A percentile compares a stretch with the other conserved stretches of the same genome.
Conservation (phyloP, 1,140 invertebrate genomes). For the Lycorma delicatula region DNA sequence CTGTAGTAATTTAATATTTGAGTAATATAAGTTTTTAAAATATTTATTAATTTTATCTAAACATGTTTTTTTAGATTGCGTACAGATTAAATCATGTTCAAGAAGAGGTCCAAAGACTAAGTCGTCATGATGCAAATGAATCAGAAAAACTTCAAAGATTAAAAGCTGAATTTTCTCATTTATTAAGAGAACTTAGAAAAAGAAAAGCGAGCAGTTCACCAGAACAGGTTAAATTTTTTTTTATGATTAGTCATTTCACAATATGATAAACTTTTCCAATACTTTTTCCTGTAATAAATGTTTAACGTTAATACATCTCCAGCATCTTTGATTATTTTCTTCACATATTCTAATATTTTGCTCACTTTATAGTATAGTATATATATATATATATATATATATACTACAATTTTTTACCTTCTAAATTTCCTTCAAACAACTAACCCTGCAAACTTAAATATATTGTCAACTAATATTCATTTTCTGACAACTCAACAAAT, state of each 20-base stretch:
- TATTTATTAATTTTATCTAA: background rate
- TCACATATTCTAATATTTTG: no score
- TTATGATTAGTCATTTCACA: background rate
- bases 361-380: background rate
- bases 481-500: no score
- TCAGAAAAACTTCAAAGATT: constrained; percentile 39
- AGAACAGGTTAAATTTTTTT: background rate
- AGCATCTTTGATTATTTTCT: no score
- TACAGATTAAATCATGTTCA: constrained; percentile 42
- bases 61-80: constrained; percentile 31
- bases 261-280: background rate
- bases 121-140: constrained; percentile 23
- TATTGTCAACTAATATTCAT: no score
- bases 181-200: constrained; percentile 41
- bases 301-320: no score
- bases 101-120: constrained; percentile 42
- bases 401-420: background rate
- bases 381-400: background rate
- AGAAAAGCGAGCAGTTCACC: constrained; percentile 10
- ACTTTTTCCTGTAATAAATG: background rate
- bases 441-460: no score
- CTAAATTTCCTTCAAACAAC: no score
- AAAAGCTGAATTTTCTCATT: constrained; percentile 44
- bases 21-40: background rate
- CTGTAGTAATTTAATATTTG: background rate